A percentile compares a stretch with the other conserved stretches of the same genome.
These are phyloP conservation scores for Bujurquina vittata DNA, from an alignment of 2,113 vertebrate species.

Conservation along the genomic window DNA sequence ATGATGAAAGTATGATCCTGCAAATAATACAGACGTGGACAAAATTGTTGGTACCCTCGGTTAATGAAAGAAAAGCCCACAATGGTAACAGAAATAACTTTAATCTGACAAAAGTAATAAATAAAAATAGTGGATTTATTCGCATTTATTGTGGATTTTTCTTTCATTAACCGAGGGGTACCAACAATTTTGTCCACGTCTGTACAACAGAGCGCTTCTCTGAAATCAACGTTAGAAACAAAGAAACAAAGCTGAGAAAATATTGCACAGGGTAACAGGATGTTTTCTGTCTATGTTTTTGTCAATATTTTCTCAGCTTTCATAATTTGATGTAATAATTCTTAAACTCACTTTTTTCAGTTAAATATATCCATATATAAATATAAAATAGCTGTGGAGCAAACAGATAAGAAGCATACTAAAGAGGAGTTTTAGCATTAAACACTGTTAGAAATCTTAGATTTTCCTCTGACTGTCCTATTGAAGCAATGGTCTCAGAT, in stretches of 20 bases:
- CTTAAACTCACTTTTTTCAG: neutral
- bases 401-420: slow-evolving; percentile 8
- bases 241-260: neutral
- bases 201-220: neutral
- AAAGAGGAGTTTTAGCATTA: neutral
- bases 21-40: too few relatives aligned
- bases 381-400: neutral
- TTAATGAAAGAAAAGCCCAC: too few relatives aligned
- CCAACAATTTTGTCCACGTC: too few relatives aligned
- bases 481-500: neutral
- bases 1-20: neutral
- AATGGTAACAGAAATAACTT: too few relatives aligned
- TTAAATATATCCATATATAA: neutral
- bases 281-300: neutral
- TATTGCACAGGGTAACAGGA: neutral
- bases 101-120: too few relatives aligned
- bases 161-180: too few relatives aligned
- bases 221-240: neutral
- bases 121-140: too few relatives aligned
- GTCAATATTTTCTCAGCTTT: neutral
- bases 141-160: too few relatives aligned
- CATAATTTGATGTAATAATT: neutral
- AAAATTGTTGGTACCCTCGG: too few relatives aligned
- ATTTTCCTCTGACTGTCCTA: neutral
- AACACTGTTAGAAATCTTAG: neutral